Evolutionary conservation across 2,888 invertebrate species (phyloP).

Genomic region (Eurytoma californica): DNA sequence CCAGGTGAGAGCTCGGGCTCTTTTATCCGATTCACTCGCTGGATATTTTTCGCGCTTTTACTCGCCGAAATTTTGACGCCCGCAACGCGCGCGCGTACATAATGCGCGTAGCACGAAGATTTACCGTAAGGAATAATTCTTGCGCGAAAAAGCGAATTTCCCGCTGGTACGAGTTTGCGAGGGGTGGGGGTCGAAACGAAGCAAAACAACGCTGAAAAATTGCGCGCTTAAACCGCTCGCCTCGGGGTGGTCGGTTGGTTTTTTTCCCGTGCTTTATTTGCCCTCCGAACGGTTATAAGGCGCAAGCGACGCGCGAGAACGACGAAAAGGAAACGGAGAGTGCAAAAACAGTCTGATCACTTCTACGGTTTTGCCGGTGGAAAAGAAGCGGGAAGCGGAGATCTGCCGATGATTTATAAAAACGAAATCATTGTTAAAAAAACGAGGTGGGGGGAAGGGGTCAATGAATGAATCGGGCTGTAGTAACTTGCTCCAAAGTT

Average conservation of each 20-base stretch:
- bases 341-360: conserved; percentile 44
- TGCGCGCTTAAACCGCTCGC: conserved; percentile 34
- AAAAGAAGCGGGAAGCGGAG: background rate
- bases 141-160: conserved; percentile 28
- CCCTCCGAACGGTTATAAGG: conserved; percentile 16
- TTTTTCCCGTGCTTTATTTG: conserved; percentile 33
- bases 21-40: too few species aligned
- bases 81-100: background rate
- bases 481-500: conserved; percentile 40
- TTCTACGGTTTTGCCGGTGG: background rate
- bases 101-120: conserved; percentile 45
- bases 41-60: background rate
- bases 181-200: conserved; percentile 3
- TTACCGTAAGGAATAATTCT: conserved; percentile 50
- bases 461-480: background rate
- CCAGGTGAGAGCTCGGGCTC: too few species aligned
- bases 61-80: background rate
- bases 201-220: conserved; percentile 38
- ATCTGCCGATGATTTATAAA: conserved; percentile 5
- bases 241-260: conserved; percentile 17
- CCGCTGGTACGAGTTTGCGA: background rate
- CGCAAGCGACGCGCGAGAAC: background rate
- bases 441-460: conserved; percentile 6
- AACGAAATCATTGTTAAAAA: conserved; percentile 32
- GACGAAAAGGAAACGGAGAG: background rate